A percentile compares a stretch with the other conserved stretches of the same genome.
These are phyloP conservation scores for Acanthochromis polyacanthus DNA, from an alignment of 2,113 vertebrate genomes.

Conservation along the genomic window DNA sequence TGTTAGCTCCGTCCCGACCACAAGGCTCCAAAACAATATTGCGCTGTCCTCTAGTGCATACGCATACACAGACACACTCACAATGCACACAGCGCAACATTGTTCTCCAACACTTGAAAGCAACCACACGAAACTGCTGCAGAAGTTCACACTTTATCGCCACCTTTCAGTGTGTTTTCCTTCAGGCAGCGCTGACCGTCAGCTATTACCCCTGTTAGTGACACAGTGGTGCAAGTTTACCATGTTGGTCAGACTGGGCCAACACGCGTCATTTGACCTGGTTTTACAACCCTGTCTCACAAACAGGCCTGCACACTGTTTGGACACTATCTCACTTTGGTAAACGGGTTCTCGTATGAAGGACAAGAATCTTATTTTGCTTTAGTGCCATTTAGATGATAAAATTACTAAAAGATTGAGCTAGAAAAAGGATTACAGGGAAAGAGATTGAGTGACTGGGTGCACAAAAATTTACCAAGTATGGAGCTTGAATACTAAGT, in stretches of 20 bases:
- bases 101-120: conserved; percentile 33
- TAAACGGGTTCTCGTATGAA: neutral
- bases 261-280: conserved; percentile 8
- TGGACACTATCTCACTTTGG: neutral
- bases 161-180: conserved; percentile 11
- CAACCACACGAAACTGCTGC: conserved; percentile 32
- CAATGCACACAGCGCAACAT: conserved; percentile 26
- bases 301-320: neutral
- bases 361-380: neutral
- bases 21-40: conserved; percentile 77
- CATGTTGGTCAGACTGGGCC: neutral
- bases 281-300: neutral
- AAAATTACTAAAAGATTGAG: neutral
- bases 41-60: conserved; percentile 69
- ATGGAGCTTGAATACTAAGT: too few species aligned
- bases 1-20: conserved; percentile 75
- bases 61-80: conserved; percentile 16
- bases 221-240: conserved; percentile 16
- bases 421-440: too few species aligned
- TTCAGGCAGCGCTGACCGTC: conserved; percentile 18
- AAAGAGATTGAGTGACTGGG: too few species aligned
- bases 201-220: conserved; percentile 24
- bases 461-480: too few species aligned
- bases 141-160: conserved; percentile 39
- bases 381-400: neutral